Conservation (phyloP, 2,888 invertebrate genomes). For the Cremastinae sp. region DNA sequence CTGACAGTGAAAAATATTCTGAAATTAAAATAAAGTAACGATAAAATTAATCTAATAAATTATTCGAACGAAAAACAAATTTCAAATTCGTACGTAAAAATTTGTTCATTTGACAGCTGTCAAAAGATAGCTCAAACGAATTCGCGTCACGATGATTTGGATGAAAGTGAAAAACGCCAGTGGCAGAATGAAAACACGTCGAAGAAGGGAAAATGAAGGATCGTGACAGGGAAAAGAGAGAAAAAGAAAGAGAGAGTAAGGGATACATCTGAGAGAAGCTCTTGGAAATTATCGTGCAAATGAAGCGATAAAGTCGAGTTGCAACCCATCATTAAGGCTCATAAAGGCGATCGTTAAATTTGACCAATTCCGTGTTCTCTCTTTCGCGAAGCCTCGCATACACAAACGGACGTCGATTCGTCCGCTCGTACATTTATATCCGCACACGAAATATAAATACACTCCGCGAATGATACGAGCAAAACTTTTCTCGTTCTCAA, state of each 20-base stretch:
- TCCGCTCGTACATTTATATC: conserved; percentile 6
- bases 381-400: conserved; percentile 21
- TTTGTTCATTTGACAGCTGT: too few relatives aligned
- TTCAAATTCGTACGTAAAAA: too few relatives aligned
- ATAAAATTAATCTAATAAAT: too few relatives aligned
- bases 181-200: conserved; percentile 20
- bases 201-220: conserved; percentile 25
- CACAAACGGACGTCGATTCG: conserved; percentile 7
- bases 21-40: too few relatives aligned
- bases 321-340: conserved; percentile 70
- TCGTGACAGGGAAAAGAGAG: conserved; percentile 16
- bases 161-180: conserved; percentile 24
- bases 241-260: conserved; percentile 21
- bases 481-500: conserved; percentile 33
- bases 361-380: conserved; percentile 62
- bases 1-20: too few relatives aligned
- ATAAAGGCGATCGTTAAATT: conserved; percentile 73
- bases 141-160: too few relatives aligned
- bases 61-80: too few relatives aligned
- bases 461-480: conserved; percentile 4
- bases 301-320: conserved; percentile 70
- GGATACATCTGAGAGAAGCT: conserved; percentile 36
- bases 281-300: conserved; percentile 69
- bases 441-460: conserved; percentile 12
- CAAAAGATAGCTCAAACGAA: too few relatives aligned